phyloP scores from a whole-genome alignment of 35 echinoderm and acorn worm genomes.

The Apostichopus japonicus region DNA sequence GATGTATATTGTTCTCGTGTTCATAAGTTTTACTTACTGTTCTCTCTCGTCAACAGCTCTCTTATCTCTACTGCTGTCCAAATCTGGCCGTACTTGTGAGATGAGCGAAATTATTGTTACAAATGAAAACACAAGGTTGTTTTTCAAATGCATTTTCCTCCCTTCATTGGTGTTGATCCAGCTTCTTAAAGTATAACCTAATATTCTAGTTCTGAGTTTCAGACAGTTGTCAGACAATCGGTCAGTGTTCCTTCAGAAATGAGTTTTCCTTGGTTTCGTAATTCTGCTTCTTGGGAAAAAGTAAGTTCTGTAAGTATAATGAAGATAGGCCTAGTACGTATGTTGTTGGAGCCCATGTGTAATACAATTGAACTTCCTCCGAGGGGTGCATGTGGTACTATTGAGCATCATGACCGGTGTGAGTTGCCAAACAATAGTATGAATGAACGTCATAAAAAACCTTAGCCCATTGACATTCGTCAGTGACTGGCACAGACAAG shows the following conservation, averaged over 20 bases:
- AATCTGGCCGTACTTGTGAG: background rate
- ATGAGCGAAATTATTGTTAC: background rate
- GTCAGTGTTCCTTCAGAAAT: no score
- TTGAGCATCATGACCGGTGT: background rate
- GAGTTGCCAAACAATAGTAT: background rate
- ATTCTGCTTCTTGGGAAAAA: no score
- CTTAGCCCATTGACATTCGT: background rate
- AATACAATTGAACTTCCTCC: background rate
- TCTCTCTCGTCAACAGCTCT: background rate
- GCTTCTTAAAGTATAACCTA: background rate
- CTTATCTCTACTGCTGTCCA: background rate
- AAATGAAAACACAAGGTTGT: background rate
- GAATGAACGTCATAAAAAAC: background rate
- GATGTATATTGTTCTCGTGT: no score
- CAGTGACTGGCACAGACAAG: background rate
- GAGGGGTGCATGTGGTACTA: background rate
- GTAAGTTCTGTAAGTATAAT: background rate
- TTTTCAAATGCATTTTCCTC: background rate
- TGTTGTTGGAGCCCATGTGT: background rate
- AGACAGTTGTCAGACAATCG: no score
- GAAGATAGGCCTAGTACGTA: background rate
- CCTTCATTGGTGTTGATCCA: background rate
- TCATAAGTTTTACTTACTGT: background rate
- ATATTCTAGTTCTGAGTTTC: no score
- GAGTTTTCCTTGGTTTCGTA: no score